Base-by-base conservation (phyloP, 2,888 invertebrate genomes). In the Drosophila colorata region DNA sequence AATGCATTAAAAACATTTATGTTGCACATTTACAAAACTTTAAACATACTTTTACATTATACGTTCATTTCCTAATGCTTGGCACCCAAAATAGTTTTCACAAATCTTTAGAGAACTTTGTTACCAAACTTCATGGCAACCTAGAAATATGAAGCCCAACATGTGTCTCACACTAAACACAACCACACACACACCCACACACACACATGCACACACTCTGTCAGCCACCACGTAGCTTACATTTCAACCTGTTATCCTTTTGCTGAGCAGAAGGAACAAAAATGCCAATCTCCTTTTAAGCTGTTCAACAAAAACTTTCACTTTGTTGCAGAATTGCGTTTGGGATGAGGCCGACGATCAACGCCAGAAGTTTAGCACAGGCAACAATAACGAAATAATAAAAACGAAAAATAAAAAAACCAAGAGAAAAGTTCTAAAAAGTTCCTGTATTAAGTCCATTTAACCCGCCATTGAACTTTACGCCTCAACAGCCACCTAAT, bases 381-480 rank as follows among this genome's bases (percentile, higher is more conserved):
- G 52, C 64, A 74, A 74, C 73, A 74, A 67, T 55, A 70, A 63
- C 65, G 48, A 58, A 61, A 71, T 59, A 52, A 52, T 46, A 66
- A 25, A 41, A 53, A 11, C 33, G 4, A 33, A 33, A 38, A 35
- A 48, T 51, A 40, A 37, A 35, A 25, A 40, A 23, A 40, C 49
- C 47, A 47, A 58, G 37, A 41, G 49, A 63, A 81, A 87, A 88
- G 68, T 75, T 87, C 69, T 69, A 71, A 84, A 84, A 87, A 88
- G 71, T 88, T 88, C 57, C 70, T 77, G 77, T 85, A 88, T 86
- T 87, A 86, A 88, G 89, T 88, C 85, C 89, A 88, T 86, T 88
- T 86, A 86, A 86, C 85, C 85, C 89, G 89, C 85, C 87, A 86
- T 86, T 86, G 85, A 86, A 86, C 85, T 88, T 86, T 87, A 86